Percentiles rank a stretch among this genome's conserved stretches.
Conservation (phyloP, 2,113 vertebrate species). For the Cathartes aura region DNA sequence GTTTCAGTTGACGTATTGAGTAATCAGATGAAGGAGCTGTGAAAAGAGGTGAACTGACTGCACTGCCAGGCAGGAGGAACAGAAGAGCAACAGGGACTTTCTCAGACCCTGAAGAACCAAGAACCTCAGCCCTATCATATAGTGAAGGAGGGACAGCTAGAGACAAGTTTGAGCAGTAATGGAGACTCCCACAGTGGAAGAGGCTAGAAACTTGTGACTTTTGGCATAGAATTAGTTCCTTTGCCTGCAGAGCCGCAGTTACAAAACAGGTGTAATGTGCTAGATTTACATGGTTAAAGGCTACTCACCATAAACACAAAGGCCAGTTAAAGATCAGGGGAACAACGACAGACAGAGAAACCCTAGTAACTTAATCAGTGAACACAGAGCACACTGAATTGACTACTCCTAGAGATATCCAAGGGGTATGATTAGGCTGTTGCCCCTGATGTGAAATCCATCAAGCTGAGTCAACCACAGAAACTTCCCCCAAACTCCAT, state of each 20-base stretch:
- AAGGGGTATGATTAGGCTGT: background rate
- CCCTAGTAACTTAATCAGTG: background rate
- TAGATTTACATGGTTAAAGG: background rate
- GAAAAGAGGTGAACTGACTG: background rate
- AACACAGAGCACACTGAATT: background rate
- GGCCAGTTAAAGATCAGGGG: background rate
- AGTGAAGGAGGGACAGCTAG: background rate
- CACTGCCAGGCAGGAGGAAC: background rate
- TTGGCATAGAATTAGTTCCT: background rate
- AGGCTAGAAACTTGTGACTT: background rate
- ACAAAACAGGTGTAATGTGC: background rate
- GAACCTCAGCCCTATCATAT: background rate
- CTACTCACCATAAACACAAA: background rate
- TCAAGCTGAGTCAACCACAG: background rate
- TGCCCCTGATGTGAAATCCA: background rate
- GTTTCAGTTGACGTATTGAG: background rate
- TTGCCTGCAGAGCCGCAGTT: background rate
- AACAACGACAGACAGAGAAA: background rate
- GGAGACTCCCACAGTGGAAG: background rate
- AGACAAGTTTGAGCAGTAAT: background rate
- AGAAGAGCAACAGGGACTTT: background rate
- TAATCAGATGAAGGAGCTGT: background rate
- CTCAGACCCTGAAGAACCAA: background rate
- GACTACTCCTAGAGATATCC: background rate
- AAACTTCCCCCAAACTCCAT: background rate